Evolutionary conservation across 1,140 invertebrate genomes (phyloP).

Genomic region (Drosophila auraria): DNA sequence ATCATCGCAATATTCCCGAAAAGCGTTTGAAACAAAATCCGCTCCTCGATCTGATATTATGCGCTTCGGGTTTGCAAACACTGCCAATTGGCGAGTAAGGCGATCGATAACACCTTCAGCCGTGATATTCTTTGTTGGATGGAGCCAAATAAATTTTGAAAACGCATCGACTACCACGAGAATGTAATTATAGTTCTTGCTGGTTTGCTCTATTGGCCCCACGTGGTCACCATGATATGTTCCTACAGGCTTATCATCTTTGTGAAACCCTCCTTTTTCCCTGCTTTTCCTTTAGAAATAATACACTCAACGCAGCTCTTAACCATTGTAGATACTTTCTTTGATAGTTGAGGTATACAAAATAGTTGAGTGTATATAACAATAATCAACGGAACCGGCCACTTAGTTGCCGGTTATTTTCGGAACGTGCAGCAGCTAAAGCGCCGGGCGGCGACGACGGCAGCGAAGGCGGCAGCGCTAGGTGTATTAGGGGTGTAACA

Average conservation of each 20-base stretch:
- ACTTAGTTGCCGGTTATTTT: too few species aligned
- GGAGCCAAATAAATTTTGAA: background rate
- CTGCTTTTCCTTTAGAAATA: background rate
- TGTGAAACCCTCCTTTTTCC: background rate
- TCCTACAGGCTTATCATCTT: too few species aligned
- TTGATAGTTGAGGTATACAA: too few species aligned
- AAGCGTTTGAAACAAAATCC: background rate
- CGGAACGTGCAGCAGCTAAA: too few species aligned
- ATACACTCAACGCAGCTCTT: background rate
- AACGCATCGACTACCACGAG: background rate
- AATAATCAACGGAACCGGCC: too few species aligned
- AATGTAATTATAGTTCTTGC: background rate
- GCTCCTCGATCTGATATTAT: constrained; percentile 2
- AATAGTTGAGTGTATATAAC: too few species aligned
- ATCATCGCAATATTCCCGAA: too few species aligned
- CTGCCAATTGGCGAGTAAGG: background rate
- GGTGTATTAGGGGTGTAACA: too few species aligned
- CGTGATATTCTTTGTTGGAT: background rate
- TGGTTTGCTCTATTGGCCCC: background rate
- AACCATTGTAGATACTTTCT: background rate
- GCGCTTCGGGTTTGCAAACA: background rate
- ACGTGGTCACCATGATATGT: too few species aligned
- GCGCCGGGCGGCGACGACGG: too few species aligned
- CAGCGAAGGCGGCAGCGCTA: too few species aligned
- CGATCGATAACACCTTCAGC: background rate